A percentile compares a stretch with the other conserved stretches of the same genome.
Conservation (phyloP, 2,888 invertebrate genomes). For the Lithosia quadra region DNA sequence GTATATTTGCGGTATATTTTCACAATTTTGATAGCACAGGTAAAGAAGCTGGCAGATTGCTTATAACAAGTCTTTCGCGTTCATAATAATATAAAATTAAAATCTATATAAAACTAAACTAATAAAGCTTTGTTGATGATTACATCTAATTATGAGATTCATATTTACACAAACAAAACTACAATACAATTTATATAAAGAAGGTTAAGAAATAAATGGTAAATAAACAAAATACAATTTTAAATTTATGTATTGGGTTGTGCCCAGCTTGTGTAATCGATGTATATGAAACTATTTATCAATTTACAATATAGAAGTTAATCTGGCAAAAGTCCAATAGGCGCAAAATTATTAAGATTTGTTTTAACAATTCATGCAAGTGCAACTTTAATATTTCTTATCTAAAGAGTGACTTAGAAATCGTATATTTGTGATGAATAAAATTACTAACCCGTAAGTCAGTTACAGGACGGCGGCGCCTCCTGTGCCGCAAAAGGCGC, state of each 20-base stretch:
- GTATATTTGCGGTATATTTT: too few relatives aligned
- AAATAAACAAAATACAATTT: conserved; percentile 3
- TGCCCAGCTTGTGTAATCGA: neutral
- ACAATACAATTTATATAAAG: conserved; percentile 4
- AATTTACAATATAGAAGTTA: neutral
- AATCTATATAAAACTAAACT: conserved; percentile 65
- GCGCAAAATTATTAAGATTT: too few relatives aligned
- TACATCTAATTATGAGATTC: conserved; percentile 70
- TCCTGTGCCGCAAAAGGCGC: too few relatives aligned
- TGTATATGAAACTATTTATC: neutral
- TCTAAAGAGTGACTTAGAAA: too few relatives aligned
- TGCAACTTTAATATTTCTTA: too few relatives aligned
- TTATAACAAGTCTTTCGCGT: conserved; percentile 42
- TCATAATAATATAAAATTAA: conserved; percentile 35
- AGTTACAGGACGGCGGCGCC: too few relatives aligned
- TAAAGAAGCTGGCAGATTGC: conserved; percentile 23
- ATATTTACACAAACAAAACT: conserved; percentile 55
- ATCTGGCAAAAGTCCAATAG: conserved; percentile 3
- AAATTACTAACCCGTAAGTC: too few relatives aligned
- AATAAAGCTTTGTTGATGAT: conserved; percentile 82
- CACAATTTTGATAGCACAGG: neutral
- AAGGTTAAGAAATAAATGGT: conserved; percentile 1
- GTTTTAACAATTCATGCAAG: neutral
- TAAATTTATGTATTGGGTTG: neutral
- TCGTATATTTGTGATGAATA: too few relatives aligned